These are phyloP conservation scores for Berghia stephanieae DNA, from an alignment of 1,140 invertebrate genomes.

Conservation along the genomic window DNA sequence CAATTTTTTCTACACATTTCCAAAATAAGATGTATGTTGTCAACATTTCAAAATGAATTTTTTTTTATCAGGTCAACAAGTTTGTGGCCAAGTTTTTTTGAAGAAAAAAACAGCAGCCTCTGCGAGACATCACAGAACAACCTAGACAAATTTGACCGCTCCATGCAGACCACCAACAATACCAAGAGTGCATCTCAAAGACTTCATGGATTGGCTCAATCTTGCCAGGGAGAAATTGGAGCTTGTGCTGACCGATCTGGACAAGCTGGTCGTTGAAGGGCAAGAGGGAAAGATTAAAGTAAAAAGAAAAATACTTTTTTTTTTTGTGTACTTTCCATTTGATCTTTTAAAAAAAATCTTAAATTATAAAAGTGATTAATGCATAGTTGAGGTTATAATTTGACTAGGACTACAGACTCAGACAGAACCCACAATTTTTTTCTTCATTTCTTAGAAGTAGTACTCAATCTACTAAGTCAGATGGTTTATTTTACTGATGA, in stretches of 20 bases:
- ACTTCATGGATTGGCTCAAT: slow-evolving; percentile 89
- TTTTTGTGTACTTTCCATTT: too few species aligned
- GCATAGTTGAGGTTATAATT: too few species aligned
- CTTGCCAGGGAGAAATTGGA: slow-evolving; percentile 84
- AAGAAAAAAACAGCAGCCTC: slow-evolving; percentile 87
- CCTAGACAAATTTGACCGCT: slow-evolving; percentile 83
- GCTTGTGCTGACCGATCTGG: slow-evolving; percentile 88
- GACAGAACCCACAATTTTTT: too few species aligned
- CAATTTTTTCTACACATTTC: too few species aligned
- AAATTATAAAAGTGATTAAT: too few species aligned
- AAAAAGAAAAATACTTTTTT: slow-evolving; percentile 45
- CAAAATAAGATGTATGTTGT: too few species aligned
- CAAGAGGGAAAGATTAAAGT: slow-evolving; percentile 87
- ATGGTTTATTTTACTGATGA: too few species aligned
- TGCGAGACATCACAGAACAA: slow-evolving; percentile 87
- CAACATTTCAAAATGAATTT: too few species aligned
- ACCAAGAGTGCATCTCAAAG: slow-evolving; percentile 89
- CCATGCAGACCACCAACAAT: slow-evolving; percentile 85
- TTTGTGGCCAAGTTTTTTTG: slow-evolving; percentile 89
- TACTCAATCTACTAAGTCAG: too few species aligned
- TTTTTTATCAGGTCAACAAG: slow-evolving; percentile 72
- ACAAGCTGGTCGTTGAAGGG: slow-evolving; percentile 87
- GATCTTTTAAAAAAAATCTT: too few species aligned
- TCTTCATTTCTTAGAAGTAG: too few species aligned
- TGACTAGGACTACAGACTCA: too few species aligned